Percentiles rank a stretch among this genome's conserved stretches.
phyloP scores from a whole-genome alignment of 2,113 vertebrate genomes.

The Piaya cayana region DNA sequence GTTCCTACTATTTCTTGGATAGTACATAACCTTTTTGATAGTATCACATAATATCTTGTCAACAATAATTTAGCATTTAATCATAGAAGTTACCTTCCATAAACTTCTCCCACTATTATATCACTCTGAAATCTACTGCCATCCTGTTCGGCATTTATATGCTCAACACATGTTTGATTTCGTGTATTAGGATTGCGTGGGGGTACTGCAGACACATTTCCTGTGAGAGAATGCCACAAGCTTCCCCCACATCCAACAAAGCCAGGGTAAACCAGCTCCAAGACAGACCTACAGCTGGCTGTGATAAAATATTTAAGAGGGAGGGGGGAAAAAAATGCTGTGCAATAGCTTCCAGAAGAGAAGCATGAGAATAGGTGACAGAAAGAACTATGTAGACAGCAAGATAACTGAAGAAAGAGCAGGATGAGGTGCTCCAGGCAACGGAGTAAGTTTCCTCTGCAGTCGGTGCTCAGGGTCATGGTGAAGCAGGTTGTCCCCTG shows the following conservation, averaged over 20 bases:
- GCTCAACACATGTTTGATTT: background rate
- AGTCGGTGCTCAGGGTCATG: background rate
- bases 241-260: background rate
- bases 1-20: background rate
- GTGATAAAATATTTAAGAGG: background rate
- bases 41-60: background rate
- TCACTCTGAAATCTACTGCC: background rate
- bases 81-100: background rate
- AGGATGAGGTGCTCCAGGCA: background rate
- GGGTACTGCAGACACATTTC: background rate
- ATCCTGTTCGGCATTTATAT: background rate
- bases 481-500: background rate
- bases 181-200: background rate
- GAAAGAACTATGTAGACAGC: too few species aligned
- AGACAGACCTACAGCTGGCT: fast-evolving
- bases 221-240: background rate
- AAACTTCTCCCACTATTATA: background rate
- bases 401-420: background rate
- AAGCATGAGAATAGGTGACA: background rate
- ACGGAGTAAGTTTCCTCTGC: background rate
- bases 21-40: background rate
- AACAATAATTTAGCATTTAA: background rate
- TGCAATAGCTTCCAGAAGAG: background rate
- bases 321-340: background rate
- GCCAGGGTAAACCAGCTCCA: background rate